A percentile compares a stretch with the other conserved stretches of the same genome.
phyloP scores from a whole-genome alignment of 2,797 vertebrate species.

The Sebastes vulpes region DNA sequence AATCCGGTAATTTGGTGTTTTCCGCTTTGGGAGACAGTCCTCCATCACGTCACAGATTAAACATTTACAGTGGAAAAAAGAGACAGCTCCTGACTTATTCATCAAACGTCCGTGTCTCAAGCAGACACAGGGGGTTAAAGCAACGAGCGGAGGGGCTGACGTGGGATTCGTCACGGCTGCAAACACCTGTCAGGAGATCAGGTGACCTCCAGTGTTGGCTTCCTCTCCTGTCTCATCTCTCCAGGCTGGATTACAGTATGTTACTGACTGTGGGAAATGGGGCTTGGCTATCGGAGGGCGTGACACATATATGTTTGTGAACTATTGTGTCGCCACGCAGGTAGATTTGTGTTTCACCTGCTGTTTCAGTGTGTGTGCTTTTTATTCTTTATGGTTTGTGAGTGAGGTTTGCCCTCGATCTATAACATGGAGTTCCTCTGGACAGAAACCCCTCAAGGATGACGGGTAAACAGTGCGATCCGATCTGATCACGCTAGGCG shows the following conservation, averaged over 20 bases:
- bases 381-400: background rate
- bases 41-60: constrained; percentile 45
- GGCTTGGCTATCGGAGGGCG: constrained; percentile 14
- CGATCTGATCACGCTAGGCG: background rate
- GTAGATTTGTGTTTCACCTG: constrained; percentile 32
- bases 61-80: constrained; percentile 58
- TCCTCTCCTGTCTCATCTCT: constrained; percentile 29
- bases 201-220: constrained; percentile 12
- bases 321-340: background rate
- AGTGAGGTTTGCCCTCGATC: background rate
- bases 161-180: constrained; percentile 1
- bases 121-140: constrained; percentile 5
- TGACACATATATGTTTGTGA: background rate
- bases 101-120: background rate
- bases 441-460: background rate
- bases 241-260: constrained; percentile 18
- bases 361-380: background rate
- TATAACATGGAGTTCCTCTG: background rate
- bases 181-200: constrained; percentile 22
- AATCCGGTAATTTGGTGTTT: too few species aligned
- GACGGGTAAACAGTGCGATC: background rate
- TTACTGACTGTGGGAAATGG: constrained; percentile 52
- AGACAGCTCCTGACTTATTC: constrained; percentile 11
- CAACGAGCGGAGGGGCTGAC: background rate
- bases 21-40: background rate